A percentile compares a stretch with the other conserved stretches of the same genome.
Conservation (phyloP, 2,797 vertebrate species). For the Myripristis jacobus region DNA sequence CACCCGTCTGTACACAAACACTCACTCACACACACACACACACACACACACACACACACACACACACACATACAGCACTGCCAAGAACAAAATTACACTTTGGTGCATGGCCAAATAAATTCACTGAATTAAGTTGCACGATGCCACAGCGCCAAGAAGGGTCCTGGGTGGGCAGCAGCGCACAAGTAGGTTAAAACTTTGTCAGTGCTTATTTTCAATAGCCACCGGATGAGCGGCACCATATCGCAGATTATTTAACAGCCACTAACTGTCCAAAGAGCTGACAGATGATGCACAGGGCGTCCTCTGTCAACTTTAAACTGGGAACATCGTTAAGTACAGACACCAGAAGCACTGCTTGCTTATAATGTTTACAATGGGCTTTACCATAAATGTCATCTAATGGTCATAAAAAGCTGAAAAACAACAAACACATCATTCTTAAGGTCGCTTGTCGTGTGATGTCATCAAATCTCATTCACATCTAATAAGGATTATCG, state of each 20-base stretch:
- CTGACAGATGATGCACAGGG: constrained; percentile 2
- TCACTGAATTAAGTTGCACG: constrained; percentile 32
- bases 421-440: no score
- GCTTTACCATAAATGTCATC: no score
- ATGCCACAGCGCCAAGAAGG: constrained; percentile 34
- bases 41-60: neutral
- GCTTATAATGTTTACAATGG: no score
- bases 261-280: constrained; percentile 15
- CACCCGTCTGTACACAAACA: neutral
- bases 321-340: no score
- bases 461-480: no score
- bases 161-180: constrained; percentile 23
- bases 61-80: constrained; percentile 1
- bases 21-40: neutral
- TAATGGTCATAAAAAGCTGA: no score
- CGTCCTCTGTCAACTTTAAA: neutral
- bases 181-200: constrained; percentile 52
- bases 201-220: constrained; percentile 19
- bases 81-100: constrained; percentile 35
- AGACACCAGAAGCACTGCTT: no score
- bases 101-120: constrained; percentile 44
- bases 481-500: no score
- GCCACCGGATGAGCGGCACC: constrained; percentile 29
- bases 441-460: no score
- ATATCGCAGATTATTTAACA: constrained; percentile 24